phyloP scores from a whole-genome alignment of 2,888 invertebrate species.

The Catonia carolina region DNA sequence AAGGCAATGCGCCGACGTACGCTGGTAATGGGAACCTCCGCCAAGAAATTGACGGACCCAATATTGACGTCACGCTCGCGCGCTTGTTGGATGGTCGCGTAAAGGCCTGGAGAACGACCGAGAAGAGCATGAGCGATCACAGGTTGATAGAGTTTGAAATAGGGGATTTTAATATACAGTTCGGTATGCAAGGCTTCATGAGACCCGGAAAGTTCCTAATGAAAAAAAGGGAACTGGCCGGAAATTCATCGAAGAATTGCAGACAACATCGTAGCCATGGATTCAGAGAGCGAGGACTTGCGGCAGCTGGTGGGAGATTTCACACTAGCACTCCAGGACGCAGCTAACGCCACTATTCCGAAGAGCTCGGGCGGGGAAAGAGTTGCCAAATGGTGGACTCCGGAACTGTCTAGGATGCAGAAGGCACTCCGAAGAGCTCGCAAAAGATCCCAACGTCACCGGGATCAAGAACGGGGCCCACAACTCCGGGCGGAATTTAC shows the following conservation, averaged over 20 bases:
- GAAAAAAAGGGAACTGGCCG: not conserved
- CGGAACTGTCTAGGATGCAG: not conserved
- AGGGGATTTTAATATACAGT: not conserved
- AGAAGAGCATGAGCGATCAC: constrained; percentile 7
- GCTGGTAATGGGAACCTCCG: not conserved
- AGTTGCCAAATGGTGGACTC: not conserved
- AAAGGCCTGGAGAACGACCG: not conserved
- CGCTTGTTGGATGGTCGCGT: not conserved
- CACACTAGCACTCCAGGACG: too few relatives aligned
- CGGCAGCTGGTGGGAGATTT: too few relatives aligned
- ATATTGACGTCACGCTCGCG: constrained; percentile 10
- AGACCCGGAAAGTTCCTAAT: too few relatives aligned
- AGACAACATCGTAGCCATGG: too few relatives aligned
- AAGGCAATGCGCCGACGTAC: not conserved
- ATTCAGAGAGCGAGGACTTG: too few relatives aligned
- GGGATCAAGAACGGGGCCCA: not conserved
- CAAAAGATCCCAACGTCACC: not conserved
- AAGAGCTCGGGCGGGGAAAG: too few relatives aligned
- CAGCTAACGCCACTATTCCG: too few relatives aligned
- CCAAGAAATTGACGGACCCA: not conserved
- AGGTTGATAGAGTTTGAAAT: not conserved
- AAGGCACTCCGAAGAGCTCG: not conserved
- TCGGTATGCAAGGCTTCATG: too few relatives aligned
- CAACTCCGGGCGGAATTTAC: not conserved
- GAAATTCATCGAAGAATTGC: not conserved